Conservation (phyloP, 2,888 invertebrate species). For the Brenthis daphne region DNA sequence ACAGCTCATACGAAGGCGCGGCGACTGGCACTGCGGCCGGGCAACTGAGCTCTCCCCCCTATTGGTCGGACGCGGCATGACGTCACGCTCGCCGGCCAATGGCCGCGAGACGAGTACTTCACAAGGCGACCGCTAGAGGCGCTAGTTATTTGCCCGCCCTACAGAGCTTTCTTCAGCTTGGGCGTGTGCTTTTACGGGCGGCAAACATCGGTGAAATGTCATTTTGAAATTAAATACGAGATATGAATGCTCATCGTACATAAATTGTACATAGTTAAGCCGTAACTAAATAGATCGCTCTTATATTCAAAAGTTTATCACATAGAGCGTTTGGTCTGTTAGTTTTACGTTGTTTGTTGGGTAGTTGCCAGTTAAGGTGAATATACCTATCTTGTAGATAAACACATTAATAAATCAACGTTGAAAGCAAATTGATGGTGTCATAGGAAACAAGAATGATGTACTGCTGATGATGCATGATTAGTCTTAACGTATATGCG, state of each 20-base stretch:
- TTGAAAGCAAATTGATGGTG: constrained; percentile 39
- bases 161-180: constrained; percentile 76
- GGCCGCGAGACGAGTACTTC: constrained; percentile 53
- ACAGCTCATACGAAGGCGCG: constrained; percentile 78
- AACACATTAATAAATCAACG: constrained; percentile 47
- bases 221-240: constrained; percentile 48
- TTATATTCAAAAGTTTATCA: constrained; percentile 28
- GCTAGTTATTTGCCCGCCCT: constrained; percentile 76
- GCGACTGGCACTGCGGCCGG: constrained; percentile 78
- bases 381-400: constrained; percentile 51
- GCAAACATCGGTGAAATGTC: constrained; percentile 55
- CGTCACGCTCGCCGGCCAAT: constrained; percentile 72
- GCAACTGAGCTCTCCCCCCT: constrained; percentile 63
- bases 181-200: constrained; percentile 77
- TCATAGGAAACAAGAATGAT: constrained; percentile 35
- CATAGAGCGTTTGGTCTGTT: constrained; percentile 22
- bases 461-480: constrained; percentile 18
- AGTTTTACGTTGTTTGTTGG: constrained; percentile 48
- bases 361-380: constrained; percentile 55
- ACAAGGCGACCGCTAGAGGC: constrained; percentile 59
- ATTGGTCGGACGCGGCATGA: constrained; percentile 71
- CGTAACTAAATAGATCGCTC: constrained; percentile 24
- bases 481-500: neutral
- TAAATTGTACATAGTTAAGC: constrained; percentile 34
- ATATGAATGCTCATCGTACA: constrained; percentile 41